These are phyloP conservation scores for Disparrhopalites patrizii DNA, from an alignment of 2,888 invertebrate genomes.

Conservation along the genomic window DNA sequence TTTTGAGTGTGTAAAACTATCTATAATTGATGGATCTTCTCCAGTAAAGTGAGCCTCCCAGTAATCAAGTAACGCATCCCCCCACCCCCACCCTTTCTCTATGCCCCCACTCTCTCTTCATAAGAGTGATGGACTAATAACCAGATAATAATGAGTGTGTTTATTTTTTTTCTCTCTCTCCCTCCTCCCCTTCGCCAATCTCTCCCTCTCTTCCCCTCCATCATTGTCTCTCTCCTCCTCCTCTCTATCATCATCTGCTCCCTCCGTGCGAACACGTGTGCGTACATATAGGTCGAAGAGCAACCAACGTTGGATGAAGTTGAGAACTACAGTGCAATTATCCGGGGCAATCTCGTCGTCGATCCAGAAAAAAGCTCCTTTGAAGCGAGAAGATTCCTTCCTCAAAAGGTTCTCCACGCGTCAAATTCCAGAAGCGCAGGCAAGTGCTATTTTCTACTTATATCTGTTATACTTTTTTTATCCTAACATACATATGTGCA, in stretches of 20 bases:
- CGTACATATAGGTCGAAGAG: slow-evolving; percentile 81
- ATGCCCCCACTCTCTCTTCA: too few species aligned
- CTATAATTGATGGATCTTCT: too few species aligned
- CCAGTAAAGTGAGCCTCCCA: too few species aligned
- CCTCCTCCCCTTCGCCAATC: background rate
- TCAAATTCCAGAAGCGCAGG: slow-evolving; percentile 81
- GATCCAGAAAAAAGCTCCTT: slow-evolving; percentile 79
- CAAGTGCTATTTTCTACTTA: slow-evolving; percentile 50
- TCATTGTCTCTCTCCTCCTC: background rate
- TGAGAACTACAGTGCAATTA: slow-evolving; percentile 87
- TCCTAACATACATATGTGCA: background rate
- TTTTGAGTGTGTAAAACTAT: too few species aligned
- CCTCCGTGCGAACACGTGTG: too few species aligned
- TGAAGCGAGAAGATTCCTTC: slow-evolving; percentile 89
- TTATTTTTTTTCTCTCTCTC: too few species aligned
- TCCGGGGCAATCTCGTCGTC: slow-evolving; percentile 71
- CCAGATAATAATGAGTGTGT: too few species aligned
- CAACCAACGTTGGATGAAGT: slow-evolving; percentile 94
- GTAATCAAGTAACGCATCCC: too few species aligned
- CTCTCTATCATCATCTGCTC: background rate
- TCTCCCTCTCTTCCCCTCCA: background rate
- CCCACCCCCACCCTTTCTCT: too few species aligned
- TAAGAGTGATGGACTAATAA: too few species aligned
- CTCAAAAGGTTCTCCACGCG: slow-evolving; percentile 89
- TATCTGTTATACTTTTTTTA: background rate